Conservation (phyloP, 2,113 vertebrate species). For the Ursus arctos region DNA sequence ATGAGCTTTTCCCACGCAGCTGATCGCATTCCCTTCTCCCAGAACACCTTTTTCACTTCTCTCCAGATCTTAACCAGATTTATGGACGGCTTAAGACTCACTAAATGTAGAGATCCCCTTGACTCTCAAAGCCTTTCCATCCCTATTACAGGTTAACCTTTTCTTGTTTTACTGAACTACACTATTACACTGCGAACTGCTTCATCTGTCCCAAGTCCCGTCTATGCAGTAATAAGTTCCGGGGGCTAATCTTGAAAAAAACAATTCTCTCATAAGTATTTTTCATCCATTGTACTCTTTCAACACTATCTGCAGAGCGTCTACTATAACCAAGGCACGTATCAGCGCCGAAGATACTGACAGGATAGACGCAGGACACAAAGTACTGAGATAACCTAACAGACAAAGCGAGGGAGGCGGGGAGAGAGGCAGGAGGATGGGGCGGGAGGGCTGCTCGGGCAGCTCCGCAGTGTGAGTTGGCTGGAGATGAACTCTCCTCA, state of each 20-base stretch:
- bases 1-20: neutral
- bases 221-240: neutral
- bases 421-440: neutral
- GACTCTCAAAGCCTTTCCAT: neutral
- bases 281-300: neutral
- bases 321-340: neutral
- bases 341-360: neutral
- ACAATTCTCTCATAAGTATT: neutral
- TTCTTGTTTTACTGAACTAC: neutral
- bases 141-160: neutral
- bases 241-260: neutral
- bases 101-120: neutral
- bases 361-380: neutral
- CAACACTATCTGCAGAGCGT: neutral
- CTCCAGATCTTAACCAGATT: neutral
- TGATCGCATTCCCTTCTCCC: neutral
- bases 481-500: neutral
- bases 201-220: neutral
- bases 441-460: neutral
- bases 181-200: neutral
- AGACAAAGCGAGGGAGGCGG: neutral
- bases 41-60: neutral
- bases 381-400: neutral
- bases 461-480: rapidly evolving
- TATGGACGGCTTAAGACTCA: neutral